Evolutionary conservation across 2,888 invertebrate genomes (phyloP), one percentile per base, ranked within the genome.

Genomic region (Erebia epiphron): DNA sequence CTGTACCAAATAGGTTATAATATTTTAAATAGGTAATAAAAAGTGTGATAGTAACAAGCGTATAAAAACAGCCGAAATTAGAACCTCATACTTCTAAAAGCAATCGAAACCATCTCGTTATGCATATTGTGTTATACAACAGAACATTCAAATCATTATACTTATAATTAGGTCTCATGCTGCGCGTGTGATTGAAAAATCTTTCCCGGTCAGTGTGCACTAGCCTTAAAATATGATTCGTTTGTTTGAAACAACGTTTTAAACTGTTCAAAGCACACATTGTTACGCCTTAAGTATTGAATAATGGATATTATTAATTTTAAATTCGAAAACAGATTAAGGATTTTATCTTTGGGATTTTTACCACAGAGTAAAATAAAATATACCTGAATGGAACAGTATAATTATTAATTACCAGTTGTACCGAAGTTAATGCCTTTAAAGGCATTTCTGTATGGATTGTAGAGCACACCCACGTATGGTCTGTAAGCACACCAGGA

Each of bases 171-270:
- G 86, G 80, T 75, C 70, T 76, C 90, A 86, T 73, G 85, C 90
- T 89, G 90, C 8, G 90, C 73, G 54, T 77, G 73, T 87, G 90
- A 91, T 90, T 90, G 89, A 89, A 91, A 89, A 90, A 84, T 77
- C 74, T 67, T 60, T 70, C 67, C 50, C 67, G 69, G 54, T 62
- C 71, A 49, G 61, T 64, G 61, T 64, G 64, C 16, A 69, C 68
- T 63, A 68, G 49, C 52, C 43, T 69, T 74, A 71, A 73, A 69
- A 70, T 71, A 73, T 74, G 69, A 67, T 74, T 73, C 74, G 74
- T 75, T 70, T 74, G 58, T 68, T 69, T 43, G 43, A 46, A 58
- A 68, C 57, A 49, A 16, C 67, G 58, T 49, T 57, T 62, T 62
- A 43, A 66, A 52, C 21, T 52, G 66, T 68, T 52, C 63, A 50